Base-by-base conservation (phyloP, 2,113 vertebrate species). In the Caranx melampygus region DNA sequence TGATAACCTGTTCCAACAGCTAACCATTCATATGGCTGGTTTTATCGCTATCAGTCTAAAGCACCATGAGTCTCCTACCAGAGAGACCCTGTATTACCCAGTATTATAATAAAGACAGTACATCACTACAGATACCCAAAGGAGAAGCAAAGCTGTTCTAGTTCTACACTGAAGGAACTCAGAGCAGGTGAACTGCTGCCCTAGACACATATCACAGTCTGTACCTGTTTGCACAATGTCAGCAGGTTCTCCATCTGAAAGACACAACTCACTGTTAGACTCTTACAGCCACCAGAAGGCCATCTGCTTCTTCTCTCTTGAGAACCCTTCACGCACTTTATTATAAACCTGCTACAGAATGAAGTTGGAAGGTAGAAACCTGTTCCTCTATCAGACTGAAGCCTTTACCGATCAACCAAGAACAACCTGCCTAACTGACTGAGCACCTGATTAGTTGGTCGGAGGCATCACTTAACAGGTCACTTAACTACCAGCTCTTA, bases 171-270 rank as follows among this genome's bases (percentile, higher is more conserved):
- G 18, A 18, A 33, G n/a, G 14, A 57, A 18, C 35, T 21, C 2
- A 14, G 31, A 35, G 35, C 40, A 64, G 26, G 51, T 49, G 16
- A 47, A 51, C 33, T 16, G 45, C 6, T 60, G 15, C 40, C 60
- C 49, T 52, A 35, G 16, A 71, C 52, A 45, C 26, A 45, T 37
- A 35, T 33, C 34, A 35, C 63, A 55, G 45, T 6, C 13, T 18
- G 68, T 87, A 89, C 87, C 87, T 82, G 84, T 77, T n/a, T 67
- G 79, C 58, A 84, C 72, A 31, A 0, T 13, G 64, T 80, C 72
- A 57, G 12, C 33, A 0, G 54, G 44, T 60, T 82, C 79, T 57
- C 80, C 87, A 78, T 64, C 85, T 87, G 80, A 68, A 81, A 89
- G 13, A 82, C 31, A 86, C 33, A 44, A 10, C n/a, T 68, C 59